Evolutionary conservation across 2,797 vertebrate species (phyloP).

Genomic region (Crenichthys baileyi): DNA sequence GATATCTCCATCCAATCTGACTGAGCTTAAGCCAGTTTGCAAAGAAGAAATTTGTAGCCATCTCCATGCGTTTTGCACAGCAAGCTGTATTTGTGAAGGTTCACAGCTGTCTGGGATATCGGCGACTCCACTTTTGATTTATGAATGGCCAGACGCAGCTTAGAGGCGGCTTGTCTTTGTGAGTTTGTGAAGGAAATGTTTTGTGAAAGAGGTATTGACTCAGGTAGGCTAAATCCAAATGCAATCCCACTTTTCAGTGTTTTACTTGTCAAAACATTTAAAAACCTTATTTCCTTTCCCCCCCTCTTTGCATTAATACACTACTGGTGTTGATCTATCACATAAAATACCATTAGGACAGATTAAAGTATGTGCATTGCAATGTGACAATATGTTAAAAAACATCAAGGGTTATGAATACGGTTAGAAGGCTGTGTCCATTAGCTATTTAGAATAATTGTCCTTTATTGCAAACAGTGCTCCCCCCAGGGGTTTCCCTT

Average conservation of each 20-base stretch:
- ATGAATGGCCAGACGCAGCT: not conserved
- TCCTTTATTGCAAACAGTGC: constrained; percentile 73
- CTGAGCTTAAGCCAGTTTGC: not conserved
- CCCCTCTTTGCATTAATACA: too few relatives aligned
- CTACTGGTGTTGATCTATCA: too few relatives aligned
- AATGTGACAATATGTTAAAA: not conserved
- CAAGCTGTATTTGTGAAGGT: not conserved
- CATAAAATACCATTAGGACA: too few relatives aligned
- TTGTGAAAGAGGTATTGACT: not conserved
- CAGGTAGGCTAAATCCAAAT: too few relatives aligned
- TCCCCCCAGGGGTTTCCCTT: constrained; percentile 84
- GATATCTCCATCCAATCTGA: not conserved
- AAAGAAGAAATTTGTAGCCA: not conserved
- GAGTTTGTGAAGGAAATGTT: constrained; percentile 1
- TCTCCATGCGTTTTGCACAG: not conserved
- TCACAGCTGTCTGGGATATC: not conserved
- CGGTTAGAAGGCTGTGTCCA: not conserved
- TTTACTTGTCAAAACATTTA: too few relatives aligned
- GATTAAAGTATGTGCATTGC: too few relatives aligned
- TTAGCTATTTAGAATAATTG: constrained; percentile 49
- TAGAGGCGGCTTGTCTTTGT: not conserved
- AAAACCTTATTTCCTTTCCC: too few relatives aligned
- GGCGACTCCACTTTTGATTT: not conserved
- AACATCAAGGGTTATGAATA: not conserved
- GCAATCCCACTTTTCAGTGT: too few relatives aligned